Conservation (phyloP, 2,113 vertebrate species). For the Chitala chitala region DNA sequence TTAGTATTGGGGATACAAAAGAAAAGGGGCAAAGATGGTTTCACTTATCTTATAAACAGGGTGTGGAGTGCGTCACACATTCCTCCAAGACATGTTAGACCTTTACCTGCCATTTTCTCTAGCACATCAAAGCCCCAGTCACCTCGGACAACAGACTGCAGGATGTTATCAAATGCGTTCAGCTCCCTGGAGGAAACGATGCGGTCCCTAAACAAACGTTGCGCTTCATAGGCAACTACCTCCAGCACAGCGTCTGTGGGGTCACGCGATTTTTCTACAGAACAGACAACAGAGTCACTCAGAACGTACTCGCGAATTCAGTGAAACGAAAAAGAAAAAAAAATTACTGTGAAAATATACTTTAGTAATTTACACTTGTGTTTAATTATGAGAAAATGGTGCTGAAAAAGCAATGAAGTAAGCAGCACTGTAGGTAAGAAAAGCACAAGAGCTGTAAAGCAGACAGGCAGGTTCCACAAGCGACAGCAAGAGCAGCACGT, state of each 20-base stretch:
- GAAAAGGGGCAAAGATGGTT: background rate
- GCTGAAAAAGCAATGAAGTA: too few species aligned
- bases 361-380: too few species aligned
- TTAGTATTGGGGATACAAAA: background rate
- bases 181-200: conserved; percentile 80
- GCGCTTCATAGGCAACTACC: conserved; percentile 83
- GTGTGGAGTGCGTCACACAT: background rate
- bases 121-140: conserved; percentile 85
- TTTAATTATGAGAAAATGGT: too few species aligned
- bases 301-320: too few species aligned
- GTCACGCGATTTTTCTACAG: conserved; percentile 67
- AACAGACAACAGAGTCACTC: background rate
- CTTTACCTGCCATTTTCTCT: conserved; percentile 80
- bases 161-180: conserved; percentile 80
- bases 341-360: too few species aligned
- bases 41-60: background rate
- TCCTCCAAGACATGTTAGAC: background rate
- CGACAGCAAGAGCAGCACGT: too few species aligned
- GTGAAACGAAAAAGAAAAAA: conserved; percentile 19
- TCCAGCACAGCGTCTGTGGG: conserved; percentile 79
- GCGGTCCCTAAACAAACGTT: conserved; percentile 84
- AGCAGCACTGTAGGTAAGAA: too few species aligned
- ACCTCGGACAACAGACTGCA: conserved; percentile 76
- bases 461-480: too few species aligned
- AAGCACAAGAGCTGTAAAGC: too few species aligned